phyloP scores from a whole-genome alignment of 2,888 invertebrate genomes.

The Bombylius major region DNA sequence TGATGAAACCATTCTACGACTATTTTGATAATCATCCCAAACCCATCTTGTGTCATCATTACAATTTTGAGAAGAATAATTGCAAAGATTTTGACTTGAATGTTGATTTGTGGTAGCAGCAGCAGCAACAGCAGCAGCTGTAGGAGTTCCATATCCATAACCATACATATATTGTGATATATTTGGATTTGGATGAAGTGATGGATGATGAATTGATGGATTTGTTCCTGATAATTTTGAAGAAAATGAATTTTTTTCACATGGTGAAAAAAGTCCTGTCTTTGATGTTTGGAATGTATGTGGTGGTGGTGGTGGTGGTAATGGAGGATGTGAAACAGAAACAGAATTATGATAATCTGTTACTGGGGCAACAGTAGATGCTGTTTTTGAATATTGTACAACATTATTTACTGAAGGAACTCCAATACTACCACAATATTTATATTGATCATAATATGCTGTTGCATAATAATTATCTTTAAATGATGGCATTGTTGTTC shows the following conservation, averaged over 20 bases:
- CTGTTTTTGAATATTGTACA: constrained; percentile 4
- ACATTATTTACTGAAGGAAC: constrained; percentile 13
- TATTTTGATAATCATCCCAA: constrained; percentile 12
- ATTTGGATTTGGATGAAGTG: neutral
- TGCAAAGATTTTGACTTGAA: constrained; percentile 8
- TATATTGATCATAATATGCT: constrained; percentile 21
- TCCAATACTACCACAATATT: constrained; percentile 16
- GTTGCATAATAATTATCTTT: constrained; percentile 4
- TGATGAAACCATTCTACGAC: neutral
- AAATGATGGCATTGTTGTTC: neutral
- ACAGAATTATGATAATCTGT: constrained; percentile 1
- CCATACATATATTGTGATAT: constrained; percentile 1
- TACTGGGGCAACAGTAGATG: neutral
- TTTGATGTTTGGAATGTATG: neutral
- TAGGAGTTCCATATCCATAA: constrained; percentile 7
- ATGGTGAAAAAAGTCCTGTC: neutral
- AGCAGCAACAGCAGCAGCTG: neutral
- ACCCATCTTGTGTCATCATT: constrained; percentile 7
- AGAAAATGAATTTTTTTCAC: neutral
- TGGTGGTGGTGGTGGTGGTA: neutral
- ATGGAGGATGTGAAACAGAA: neutral
- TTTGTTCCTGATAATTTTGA: neutral
- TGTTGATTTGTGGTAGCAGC: neutral
- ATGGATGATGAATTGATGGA: neutral
- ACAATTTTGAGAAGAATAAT: constrained; percentile 1